phyloP scores from a whole-genome alignment of 2,888 invertebrate genomes.

The Ganaspis brasiliensis region DNA sequence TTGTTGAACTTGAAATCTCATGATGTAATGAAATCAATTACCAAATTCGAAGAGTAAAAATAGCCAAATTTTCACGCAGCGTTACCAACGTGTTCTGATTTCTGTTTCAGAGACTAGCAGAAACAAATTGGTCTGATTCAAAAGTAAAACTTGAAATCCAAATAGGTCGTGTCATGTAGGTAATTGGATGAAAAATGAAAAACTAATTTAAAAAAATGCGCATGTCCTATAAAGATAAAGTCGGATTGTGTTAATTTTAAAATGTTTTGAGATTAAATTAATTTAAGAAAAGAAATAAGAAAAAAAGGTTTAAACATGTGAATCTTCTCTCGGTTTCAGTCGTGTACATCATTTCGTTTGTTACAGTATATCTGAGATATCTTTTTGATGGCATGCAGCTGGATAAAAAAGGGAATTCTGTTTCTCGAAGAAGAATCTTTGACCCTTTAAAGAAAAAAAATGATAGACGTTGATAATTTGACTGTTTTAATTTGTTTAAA shows the following conservation, averaged over 20 bases:
- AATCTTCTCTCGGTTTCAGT: slow-evolving; percentile 2
- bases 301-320: slow-evolving; percentile 21
- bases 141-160: slow-evolving; percentile 49
- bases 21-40: neutral
- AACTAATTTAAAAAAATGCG: neutral
- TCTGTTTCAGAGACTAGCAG: slow-evolving; percentile 80
- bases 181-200: slow-evolving; percentile 21
- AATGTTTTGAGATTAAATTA: neutral
- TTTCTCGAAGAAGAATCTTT: slow-evolving; percentile 46
- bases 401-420: slow-evolving; percentile 57
- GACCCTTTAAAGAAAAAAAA: neutral
- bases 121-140: slow-evolving; percentile 73
- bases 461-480: slow-evolving; percentile 66
- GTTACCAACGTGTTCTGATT: slow-evolving; percentile 78
- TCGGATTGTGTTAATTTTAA: neutral
- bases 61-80: slow-evolving; percentile 68
- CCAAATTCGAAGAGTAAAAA: slow-evolving; percentile 53
- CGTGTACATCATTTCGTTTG: slow-evolving; percentile 2
- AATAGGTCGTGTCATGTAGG: slow-evolving; percentile 35
- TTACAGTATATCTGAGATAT: slow-evolving; percentile 5
- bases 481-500: slow-evolving; percentile 80
- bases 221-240: slow-evolving; percentile 13
- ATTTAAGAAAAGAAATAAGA: neutral
- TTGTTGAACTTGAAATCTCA: slow-evolving; percentile 69
- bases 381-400: slow-evolving; percentile 56